Percentiles rank a stretch among this genome's conserved stretches.
Conservation (phyloP, 2,888 invertebrate genomes). For the Eupeodes luniger region DNA sequence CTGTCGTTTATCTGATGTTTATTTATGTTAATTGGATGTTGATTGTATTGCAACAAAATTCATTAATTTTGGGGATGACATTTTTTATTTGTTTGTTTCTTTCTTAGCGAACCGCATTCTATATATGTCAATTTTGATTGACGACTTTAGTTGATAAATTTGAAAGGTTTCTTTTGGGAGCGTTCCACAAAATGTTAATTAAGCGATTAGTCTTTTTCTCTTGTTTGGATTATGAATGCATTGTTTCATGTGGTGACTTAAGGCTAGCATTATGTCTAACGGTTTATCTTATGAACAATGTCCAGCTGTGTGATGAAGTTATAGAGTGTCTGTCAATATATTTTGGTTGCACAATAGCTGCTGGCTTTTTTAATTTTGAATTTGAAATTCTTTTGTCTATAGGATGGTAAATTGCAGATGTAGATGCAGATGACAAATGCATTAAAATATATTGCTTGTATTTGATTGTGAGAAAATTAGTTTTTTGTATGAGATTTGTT, state of each 20-base stretch:
- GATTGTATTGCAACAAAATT: constrained; percentile 51
- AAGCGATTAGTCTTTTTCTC: constrained; percentile 65
- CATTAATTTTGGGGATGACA: constrained; percentile 11
- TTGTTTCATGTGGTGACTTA: constrained; percentile 38
- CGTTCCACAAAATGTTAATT: constrained; percentile 68
- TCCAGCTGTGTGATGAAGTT: constrained; percentile 65
- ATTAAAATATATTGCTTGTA: constrained; percentile 25
- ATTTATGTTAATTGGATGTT: constrained; percentile 71
- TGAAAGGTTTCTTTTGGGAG: constrained; percentile 62
- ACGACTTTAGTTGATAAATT: constrained; percentile 51
- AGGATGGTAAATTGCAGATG: constrained; percentile 26
- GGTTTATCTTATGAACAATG: constrained; percentile 37
- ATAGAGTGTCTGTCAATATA: constrained; percentile 55
- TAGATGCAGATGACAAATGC: constrained; percentile 31
- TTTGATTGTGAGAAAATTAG: constrained; percentile 36
- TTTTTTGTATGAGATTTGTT: constrained; percentile 5
- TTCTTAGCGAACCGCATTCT: constrained; percentile 47
- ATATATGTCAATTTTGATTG: constrained; percentile 67
- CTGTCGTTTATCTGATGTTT: constrained; percentile 60
- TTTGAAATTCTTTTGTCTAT: constrained; percentile 69
- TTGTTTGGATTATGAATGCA: constrained; percentile 24
- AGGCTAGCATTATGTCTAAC: constrained; percentile 52
- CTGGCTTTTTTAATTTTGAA: constrained; percentile 53
- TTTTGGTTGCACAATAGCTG: constrained; percentile 56
- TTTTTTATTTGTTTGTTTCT: constrained; percentile 20